A percentile compares a stretch with the other conserved stretches of the same genome.
phyloP scores from a whole-genome alignment of 2,888 invertebrate species.

The Lacanobia wlatinum region DNA sequence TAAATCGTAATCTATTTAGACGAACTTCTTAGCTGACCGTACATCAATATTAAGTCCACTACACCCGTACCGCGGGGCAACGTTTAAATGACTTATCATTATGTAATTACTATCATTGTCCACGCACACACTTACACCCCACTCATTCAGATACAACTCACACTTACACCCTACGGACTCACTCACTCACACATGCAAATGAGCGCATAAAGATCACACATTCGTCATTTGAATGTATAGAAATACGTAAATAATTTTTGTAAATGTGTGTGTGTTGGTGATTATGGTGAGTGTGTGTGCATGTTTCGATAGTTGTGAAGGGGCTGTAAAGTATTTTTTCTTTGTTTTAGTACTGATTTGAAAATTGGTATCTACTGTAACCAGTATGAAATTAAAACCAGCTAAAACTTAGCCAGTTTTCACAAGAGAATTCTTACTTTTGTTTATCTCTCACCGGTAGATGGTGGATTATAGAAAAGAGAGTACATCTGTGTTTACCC shows the following conservation, averaged over 20 bases:
- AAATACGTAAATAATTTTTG: constrained; percentile 30
- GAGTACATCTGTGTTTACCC: no score
- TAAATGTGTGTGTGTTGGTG: constrained; percentile 11
- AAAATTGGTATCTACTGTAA: constrained; percentile 8
- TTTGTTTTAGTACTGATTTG: constrained; percentile 15
- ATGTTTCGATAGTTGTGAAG: constrained; percentile 44
- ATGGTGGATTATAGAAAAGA: no score
- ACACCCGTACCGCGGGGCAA: constrained; percentile 85
- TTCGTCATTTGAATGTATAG: constrained; percentile 22
- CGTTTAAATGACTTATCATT: constrained; percentile 90
- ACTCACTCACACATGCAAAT: constrained; percentile 56
- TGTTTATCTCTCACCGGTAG: no score
- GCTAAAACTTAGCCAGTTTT: no score
- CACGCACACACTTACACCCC: constrained; percentile 66
- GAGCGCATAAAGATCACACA: constrained; percentile 43
- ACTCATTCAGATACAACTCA: constrained; percentile 54
- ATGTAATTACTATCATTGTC: constrained; percentile 90
- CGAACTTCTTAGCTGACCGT: constrained; percentile 74
- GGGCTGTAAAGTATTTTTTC: constrained; percentile 23
- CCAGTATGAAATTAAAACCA: no score
- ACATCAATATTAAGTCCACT: constrained; percentile 79
- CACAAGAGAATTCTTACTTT: no score
- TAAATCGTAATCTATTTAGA: constrained; percentile 33
- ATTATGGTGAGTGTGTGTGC: not conserved
- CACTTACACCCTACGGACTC: constrained; percentile 16